phyloP scores from a whole-genome alignment of 1,140 invertebrate genomes.

The Gerris buenoi region DNA sequence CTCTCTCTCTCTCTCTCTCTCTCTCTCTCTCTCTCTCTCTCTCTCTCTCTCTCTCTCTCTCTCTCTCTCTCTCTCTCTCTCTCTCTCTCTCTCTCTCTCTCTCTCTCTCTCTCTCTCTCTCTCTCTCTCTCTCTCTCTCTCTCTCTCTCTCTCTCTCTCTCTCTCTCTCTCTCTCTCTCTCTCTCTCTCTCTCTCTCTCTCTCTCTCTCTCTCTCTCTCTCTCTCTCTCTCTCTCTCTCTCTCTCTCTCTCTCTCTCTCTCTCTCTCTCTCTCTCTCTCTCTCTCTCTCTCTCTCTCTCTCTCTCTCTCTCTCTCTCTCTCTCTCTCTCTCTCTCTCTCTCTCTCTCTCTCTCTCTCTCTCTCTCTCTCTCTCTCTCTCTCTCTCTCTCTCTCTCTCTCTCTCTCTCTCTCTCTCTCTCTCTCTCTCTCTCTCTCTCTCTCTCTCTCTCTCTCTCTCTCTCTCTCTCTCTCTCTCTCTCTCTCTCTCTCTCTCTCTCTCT shows the following conservation, averaged over 20 bases:
- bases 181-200: slow-evolving; percentile 5
- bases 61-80: slow-evolving; percentile 5
- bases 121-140: slow-evolving; percentile 5
- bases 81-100: slow-evolving; percentile 12
- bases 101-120: slow-evolving; percentile 3
- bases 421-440: too few relatives aligned
- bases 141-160: slow-evolving; percentile 5
- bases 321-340: slow-evolving; percentile 5
- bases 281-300: slow-evolving; percentile 5
- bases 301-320: slow-evolving; percentile 5
- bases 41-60: slow-evolving; percentile 5
- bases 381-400: not conserved
- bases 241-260: slow-evolving; percentile 4
- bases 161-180: slow-evolving; percentile 5
- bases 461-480: too few relatives aligned
- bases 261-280: slow-evolving; percentile 5
- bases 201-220: slow-evolving; percentile 5
- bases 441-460: too few relatives aligned
- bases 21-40: slow-evolving; percentile 10
- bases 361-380: slow-evolving; percentile 5
- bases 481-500: too few relatives aligned
- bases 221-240: slow-evolving; percentile 5
- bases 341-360: slow-evolving; percentile 5
- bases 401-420: slow-evolving; percentile 5
- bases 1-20: slow-evolving; percentile 6